Evolutionary conservation across 2,888 invertebrate species (phyloP), one percentile per base, ranked within the genome.

Genomic region (Heliconius erato): DNA sequence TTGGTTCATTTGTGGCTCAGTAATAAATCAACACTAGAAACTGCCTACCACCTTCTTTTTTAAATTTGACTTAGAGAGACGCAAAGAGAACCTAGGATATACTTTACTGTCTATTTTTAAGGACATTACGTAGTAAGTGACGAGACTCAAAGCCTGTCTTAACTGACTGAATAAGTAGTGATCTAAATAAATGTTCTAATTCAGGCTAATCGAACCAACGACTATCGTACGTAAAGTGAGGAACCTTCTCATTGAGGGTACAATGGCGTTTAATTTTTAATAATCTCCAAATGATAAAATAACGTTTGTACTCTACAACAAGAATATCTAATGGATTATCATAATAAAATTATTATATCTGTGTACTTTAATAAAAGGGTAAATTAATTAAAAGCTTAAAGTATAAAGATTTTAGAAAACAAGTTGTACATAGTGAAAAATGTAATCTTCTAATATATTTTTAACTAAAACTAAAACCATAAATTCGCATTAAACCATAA

Each of bases 401-500:
- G 11, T 40, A 40, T 2, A 40, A 40, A 40, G 11, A 40, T 1
- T 40, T 40, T n/a, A n/a, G 0, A 63, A 63, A 63, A 11, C n/a
- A 63, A n/a, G 7, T 19, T 23, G 0, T 49, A 19, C 16, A 19
- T 19, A 6, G 16, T 4, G 5, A 16, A 54, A 54, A 19, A 54
- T 19, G 19, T 6, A 19, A 19, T 16, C 16, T 19, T 0, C 54
- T 19, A 54, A 54, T 6, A 54, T 2, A 28, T 28, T 11, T 67
- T 26, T 28, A 65, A 26, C 65, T 14, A 72, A 72, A n/a, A 28
- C 6, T 14, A 72, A 28, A 63, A 72, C 14, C 7, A 16, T 14
- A 67, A 69, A 32, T 74, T 28, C 74, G 9, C 26, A 28, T 40
- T 28, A 74, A 74, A 6, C 76, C 35, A 76, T 59, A 63, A 63